These are phyloP conservation scores for Calyptomena viridis DNA, from an alignment of 2,113 vertebrate species.

Conservation along the genomic window DNA sequence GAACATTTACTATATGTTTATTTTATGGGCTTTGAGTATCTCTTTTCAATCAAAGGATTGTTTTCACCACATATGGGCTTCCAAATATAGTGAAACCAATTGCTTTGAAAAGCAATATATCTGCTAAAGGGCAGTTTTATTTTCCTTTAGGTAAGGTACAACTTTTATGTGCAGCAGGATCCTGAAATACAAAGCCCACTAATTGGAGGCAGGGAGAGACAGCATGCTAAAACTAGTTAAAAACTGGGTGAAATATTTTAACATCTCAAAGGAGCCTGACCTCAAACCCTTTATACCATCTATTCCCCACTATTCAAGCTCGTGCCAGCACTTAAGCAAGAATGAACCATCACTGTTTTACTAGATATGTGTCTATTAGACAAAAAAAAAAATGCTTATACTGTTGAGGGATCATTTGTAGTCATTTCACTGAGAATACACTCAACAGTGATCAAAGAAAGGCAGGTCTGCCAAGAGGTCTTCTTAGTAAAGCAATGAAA, in stretches of 20 bases:
- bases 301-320: background rate
- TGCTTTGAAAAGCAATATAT: constrained; percentile 65
- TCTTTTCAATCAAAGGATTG: constrained; percentile 8
- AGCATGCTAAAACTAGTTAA: background rate
- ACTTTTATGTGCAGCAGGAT: constrained; percentile 49
- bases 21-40: background rate
- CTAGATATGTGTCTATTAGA: background rate
- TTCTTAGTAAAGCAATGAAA: background rate
- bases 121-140: constrained; percentile 65
- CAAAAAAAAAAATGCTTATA: background rate
- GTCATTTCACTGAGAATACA: background rate
- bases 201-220: background rate
- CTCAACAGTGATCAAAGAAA: background rate
- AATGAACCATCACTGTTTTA: background rate
- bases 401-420: background rate
- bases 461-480: background rate
- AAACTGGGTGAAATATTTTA: background rate
- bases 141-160: constrained; percentile 68
- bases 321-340: background rate
- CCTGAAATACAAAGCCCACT: constrained; percentile 53
- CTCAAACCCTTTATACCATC: background rate
- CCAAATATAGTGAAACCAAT: constrained; percentile 46
- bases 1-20: background rate
- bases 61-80: constrained; percentile 31
- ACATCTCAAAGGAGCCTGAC: background rate